Conservation (phyloP, 2,113 vertebrate species). For the Alethe diademata region DNA sequence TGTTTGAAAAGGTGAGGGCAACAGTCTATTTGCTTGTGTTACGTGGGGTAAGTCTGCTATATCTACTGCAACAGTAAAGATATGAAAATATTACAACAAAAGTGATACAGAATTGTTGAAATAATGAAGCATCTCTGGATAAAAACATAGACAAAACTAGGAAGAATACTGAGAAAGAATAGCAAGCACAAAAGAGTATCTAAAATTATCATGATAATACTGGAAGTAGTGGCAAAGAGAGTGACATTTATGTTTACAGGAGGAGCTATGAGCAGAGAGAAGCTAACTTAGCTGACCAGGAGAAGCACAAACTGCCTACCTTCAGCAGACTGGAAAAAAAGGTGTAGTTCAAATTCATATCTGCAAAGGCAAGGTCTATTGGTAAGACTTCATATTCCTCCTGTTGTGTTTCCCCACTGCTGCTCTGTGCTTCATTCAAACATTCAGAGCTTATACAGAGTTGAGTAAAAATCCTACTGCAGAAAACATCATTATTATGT, state of each 20-base stretch:
- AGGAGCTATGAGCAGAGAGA: neutral
- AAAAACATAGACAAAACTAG: neutral
- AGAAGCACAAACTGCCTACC: neutral
- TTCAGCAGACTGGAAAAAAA: neutral
- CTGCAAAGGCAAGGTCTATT: neutral
- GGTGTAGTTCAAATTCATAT: neutral
- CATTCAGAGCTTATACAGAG: neutral
- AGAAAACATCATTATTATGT: slow-evolving; percentile 6
- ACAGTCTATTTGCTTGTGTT: neutral
- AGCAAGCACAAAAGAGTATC: neutral
- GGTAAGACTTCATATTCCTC: neutral
- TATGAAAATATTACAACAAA: neutral
- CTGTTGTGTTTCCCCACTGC: neutral
- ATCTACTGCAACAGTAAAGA: neutral
- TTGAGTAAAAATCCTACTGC: neutral
- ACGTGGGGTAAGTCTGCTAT: neutral
- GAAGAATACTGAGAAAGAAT: neutral
- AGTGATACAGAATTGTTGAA: neutral
- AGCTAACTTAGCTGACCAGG: neutral
- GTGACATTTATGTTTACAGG: neutral
- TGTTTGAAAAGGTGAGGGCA: neutral
- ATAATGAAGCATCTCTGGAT: neutral
- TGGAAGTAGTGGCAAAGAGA: neutral
- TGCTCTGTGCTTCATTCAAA: slow-evolving; percentile 8
- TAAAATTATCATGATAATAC: neutral